Conservation (phyloP, 2,797 vertebrate species). For the Danio aesculapii region DNA sequence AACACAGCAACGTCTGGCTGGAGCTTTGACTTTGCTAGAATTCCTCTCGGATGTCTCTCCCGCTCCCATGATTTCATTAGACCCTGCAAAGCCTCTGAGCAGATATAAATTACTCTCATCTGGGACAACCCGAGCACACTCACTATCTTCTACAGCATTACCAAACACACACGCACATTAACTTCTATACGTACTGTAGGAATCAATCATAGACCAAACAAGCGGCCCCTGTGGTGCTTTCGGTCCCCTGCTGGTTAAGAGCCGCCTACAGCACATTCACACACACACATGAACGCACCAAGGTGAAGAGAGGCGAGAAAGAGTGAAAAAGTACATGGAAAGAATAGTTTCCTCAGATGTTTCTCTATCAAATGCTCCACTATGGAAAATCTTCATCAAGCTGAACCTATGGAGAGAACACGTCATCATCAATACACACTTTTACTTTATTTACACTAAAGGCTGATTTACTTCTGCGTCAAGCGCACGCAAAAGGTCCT, state of each 20-base stretch:
- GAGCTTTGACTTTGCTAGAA: conserved; percentile 25
- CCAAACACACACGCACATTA: neutral
- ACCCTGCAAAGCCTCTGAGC: conserved; percentile 10
- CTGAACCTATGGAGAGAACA: conserved; percentile 40
- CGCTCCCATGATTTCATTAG: conserved; percentile 23
- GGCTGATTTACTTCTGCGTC: too few relatives aligned
- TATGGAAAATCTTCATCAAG: conserved; percentile 51
- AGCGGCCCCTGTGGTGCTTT: conserved; percentile 36
- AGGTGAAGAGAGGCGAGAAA: neutral
- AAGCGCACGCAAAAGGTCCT: too few relatives aligned
- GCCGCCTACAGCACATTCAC: conserved; percentile 51
- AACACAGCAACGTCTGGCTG: neutral
- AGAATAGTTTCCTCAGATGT: conserved; percentile 55
- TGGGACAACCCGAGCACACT: conserved; percentile 25
- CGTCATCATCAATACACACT: conserved; percentile 36
- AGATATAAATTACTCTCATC: conserved; percentile 45
- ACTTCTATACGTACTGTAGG: conserved; percentile 30
- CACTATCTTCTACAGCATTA: conserved; percentile 23
- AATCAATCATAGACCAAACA: conserved; percentile 35
- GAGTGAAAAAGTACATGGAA: conserved; percentile 1
- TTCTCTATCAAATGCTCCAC: conserved; percentile 12
- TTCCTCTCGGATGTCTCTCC: conserved; percentile 32
- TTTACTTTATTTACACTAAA: conserved; percentile 14
- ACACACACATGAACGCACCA: conserved; percentile 69
- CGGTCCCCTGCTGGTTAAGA: conserved; percentile 54